These are phyloP conservation scores for Eumacrocentrus americanus DNA, from an alignment of 2,888 invertebrate species.

Conservation along the genomic window DNA sequence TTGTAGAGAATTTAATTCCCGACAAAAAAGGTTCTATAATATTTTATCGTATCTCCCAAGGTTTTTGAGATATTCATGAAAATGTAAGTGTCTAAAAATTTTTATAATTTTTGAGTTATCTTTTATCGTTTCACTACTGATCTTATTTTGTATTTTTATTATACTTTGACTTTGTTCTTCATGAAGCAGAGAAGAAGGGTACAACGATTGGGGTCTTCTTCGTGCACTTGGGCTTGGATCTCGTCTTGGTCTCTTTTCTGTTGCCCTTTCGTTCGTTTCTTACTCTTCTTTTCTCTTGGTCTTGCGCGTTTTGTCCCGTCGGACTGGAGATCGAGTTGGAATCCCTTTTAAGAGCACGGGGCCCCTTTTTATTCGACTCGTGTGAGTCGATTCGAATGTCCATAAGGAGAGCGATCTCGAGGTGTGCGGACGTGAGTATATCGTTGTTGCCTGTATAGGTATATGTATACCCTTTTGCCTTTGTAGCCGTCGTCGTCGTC, in stretches of 20 bases:
- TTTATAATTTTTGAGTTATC: too few species aligned
- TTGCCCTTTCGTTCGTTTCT: too few species aligned
- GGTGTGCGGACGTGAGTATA: constrained; percentile 20
- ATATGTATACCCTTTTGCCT: constrained; percentile 9
- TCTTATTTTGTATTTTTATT: neutral
- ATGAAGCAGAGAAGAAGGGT: too few species aligned
- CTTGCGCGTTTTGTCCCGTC: neutral
- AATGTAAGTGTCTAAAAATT: too few species aligned
- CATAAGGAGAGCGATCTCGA: constrained; percentile 39
- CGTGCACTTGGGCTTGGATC: constrained; percentile 4
- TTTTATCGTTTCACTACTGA: too few species aligned
- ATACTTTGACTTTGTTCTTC: neutral
- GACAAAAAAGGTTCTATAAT: too few species aligned
- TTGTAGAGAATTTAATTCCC: too few species aligned
- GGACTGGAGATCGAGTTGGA: constrained; percentile 12
- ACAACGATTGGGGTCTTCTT: too few species aligned
- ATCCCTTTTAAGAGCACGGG: constrained; percentile 26
- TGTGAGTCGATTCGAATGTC: constrained; percentile 37
- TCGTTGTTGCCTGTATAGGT: neutral
- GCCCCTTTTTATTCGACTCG: constrained; percentile 20
- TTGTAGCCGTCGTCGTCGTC: constrained; percentile 12
- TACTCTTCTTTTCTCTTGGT: constrained; percentile 8
- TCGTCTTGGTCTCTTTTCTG: constrained; percentile 2
- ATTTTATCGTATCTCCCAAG: too few species aligned
- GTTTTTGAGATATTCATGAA: too few species aligned